phyloP scores from a whole-genome alignment of 2,113 vertebrate genomes.

The Taxidea taxus region DNA sequence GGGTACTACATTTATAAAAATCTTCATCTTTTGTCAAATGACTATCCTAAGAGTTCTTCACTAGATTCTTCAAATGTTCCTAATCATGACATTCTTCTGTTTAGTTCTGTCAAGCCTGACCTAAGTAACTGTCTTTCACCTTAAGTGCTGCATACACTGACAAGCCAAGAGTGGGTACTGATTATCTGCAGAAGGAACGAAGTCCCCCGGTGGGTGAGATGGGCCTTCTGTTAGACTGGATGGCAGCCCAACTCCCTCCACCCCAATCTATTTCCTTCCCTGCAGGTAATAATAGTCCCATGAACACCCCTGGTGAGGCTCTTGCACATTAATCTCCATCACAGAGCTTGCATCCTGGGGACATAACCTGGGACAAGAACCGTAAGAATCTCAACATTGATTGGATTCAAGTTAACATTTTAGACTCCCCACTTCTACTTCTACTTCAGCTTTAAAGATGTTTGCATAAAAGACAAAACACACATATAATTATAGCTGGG shows the following conservation, averaged over 20 bases:
- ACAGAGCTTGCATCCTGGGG: not conserved
- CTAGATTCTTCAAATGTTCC: not conserved
- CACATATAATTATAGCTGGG: not conserved
- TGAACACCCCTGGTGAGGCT: not conserved
- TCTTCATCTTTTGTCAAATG: not conserved
- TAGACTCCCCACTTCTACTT: not conserved
- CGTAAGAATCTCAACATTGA: not conserved
- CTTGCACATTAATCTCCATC: not conserved
- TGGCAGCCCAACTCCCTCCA: not conserved
- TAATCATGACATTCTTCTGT: not conserved
- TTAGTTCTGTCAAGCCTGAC: not conserved
- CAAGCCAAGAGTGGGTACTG: not conserved
- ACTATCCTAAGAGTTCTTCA: not conserved
- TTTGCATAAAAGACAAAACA: not conserved
- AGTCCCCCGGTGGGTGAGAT: not conserved
- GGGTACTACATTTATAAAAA: not conserved
- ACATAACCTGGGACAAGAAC: not conserved
- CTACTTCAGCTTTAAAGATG: not conserved
- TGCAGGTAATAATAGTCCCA: not conserved
- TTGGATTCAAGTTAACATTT: not conserved
- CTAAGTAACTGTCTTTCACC: not conserved
- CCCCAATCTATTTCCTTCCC: too few species aligned
- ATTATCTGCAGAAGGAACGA: not conserved
- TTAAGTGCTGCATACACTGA: not conserved
- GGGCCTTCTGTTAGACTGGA: not conserved